Evolutionary conservation across 2,113 vertebrate genomes (phyloP).

Genomic region (Sander lucioperca): DNA sequence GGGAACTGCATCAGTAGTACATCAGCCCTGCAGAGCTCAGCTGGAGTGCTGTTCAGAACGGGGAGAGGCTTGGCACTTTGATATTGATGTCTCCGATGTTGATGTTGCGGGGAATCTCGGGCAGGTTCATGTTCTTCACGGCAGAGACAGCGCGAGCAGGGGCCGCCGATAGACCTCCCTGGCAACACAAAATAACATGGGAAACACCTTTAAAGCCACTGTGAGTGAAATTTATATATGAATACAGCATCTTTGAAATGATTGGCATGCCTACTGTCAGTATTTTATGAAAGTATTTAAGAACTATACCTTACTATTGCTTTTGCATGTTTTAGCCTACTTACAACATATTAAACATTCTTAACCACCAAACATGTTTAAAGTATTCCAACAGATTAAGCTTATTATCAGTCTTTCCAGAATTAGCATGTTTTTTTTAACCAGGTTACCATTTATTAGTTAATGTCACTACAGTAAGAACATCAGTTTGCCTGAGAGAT

Average conservation of each 20-base stretch:
- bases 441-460: neutral
- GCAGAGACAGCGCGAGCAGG: conserved; percentile 93
- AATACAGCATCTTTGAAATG: neutral
- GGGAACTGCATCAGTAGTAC: conserved; percentile 32
- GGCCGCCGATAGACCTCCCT: conserved; percentile 93
- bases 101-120: conserved; percentile 95
- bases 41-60: conserved; percentile 82
- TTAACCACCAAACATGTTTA: neutral
- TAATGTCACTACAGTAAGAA: neutral
- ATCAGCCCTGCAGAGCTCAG: conserved; percentile 38
- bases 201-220: conserved; percentile 1
- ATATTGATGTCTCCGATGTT: conserved; percentile 97
- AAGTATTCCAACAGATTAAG: neutral
- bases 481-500: neutral
- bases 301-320: neutral
- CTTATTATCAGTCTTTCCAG: neutral
- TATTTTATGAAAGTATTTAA: neutral
- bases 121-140: conserved; percentile 96
- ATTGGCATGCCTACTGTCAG: too few species aligned
- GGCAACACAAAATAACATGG: neutral
- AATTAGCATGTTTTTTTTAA: neutral
- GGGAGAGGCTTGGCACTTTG: conserved; percentile 95
- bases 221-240: neutral
- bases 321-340: neutral
- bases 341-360: neutral